Evolutionary conservation across 2,888 invertebrate species (phyloP), one percentile per base, ranked within the genome.

Genomic region (Malacosoma neustria): DNA sequence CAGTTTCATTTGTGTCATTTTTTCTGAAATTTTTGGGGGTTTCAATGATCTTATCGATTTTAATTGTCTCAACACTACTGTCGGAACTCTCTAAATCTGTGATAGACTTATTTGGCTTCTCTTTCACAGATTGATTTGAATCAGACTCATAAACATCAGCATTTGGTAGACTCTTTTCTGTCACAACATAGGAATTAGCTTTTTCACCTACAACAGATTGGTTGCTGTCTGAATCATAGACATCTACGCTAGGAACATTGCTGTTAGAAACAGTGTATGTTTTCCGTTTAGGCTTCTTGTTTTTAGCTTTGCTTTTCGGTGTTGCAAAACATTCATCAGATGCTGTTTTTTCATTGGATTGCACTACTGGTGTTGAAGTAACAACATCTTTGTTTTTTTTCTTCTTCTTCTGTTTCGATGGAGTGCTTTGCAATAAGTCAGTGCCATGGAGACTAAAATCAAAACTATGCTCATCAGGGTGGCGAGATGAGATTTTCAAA

Each of bases 151-250:
- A 88, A 4, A 89, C 82, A 69, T 89, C 89, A 32, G 75, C 52
- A 44, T 61, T 72, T 0, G 79, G 80, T 15, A 85, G 49, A 49
- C 69, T 76, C 61, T 58, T 87, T 55, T 63, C 81, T 45, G 60
- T 73, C 42, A 64, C 87, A 60, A 44, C 63, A 62, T 54, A 88
- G 5, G 61, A 51, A 31, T 53, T 59, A 33, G 51, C 51, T 45
- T 69, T 76, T 15, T 49, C 42, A 3, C 72, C 71, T 39, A 61
- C 53, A 1, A 51, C 50, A 14, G 75, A 80, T 34, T 80, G 77
- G 45, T 82, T 81, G 48, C 89, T 89, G 49, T 89, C 89, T 32
- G 89, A 89, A 55, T 87, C 87, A 54, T 89, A 89, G 4, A 89
- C 75, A 66, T 89, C 89, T 4, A 84, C 57, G 51, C 57, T 74